Conservation (phyloP, 2,113 vertebrate species). For the Acanthochromis polyacanthus region DNA sequence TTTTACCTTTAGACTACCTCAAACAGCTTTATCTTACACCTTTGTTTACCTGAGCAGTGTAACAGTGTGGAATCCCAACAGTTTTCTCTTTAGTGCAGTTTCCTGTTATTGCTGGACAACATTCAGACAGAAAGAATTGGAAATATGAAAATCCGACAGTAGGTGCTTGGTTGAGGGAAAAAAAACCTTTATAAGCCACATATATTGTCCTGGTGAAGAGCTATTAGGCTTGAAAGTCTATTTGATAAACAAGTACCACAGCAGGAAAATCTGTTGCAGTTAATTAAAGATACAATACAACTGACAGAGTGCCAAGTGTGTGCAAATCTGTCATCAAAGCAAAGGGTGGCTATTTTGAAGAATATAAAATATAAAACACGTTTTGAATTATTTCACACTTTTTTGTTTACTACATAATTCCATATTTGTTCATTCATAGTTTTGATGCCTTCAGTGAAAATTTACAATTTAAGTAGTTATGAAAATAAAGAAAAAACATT, state of each 20-base stretch:
- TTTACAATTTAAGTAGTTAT: too few relatives aligned
- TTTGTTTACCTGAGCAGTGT: not conserved
- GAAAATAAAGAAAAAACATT: too few relatives aligned
- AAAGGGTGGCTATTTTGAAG: too few relatives aligned
- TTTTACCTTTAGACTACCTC: not conserved
- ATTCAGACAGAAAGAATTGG: not conserved
- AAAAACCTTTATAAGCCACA: not conserved
- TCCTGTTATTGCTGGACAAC: not conserved
- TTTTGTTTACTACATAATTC: too few relatives aligned
- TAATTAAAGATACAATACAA: not conserved
- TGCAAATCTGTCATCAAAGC: too few relatives aligned
- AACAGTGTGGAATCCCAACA: not conserved
- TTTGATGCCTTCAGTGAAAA: too few relatives aligned
- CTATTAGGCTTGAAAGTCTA: not conserved
- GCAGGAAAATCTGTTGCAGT: not conserved
- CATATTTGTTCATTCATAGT: too few relatives aligned
- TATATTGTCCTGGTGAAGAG: not conserved
- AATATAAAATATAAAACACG: too few relatives aligned
- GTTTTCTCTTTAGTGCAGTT: too few relatives aligned
- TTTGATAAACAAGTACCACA: not conserved
- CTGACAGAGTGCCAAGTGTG: not conserved
- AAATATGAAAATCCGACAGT: not conserved
- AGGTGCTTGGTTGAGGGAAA: not conserved
- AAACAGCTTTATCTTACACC: not conserved
- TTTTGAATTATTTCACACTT: too few relatives aligned